phyloP scores from a whole-genome alignment of 1,140 invertebrate species.

The Eciton burchellii region DNA sequence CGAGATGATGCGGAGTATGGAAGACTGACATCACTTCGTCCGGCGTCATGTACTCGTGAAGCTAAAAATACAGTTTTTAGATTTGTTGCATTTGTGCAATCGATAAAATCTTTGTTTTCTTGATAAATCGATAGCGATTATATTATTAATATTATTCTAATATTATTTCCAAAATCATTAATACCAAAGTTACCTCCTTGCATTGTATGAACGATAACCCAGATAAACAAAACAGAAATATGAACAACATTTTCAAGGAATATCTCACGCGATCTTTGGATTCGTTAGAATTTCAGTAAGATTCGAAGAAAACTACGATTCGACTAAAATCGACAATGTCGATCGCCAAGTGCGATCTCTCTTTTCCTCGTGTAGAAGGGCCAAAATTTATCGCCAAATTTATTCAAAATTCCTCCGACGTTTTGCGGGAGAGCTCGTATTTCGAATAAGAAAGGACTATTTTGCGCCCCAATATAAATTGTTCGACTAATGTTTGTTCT shows the following conservation, averaged over 20 bases:
- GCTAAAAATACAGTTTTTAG: constrained; percentile 31
- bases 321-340: background rate
- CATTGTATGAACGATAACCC: constrained; percentile 34
- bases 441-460: constrained; percentile 27
- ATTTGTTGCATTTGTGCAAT: background rate
- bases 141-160: background rate
- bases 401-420: background rate
- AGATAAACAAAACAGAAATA: constrained; percentile 18
- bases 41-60: constrained; percentile 63
- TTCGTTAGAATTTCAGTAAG: background rate
- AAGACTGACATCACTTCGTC: constrained; percentile 59
- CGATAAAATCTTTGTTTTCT: background rate
- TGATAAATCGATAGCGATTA: background rate
- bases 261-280: background rate
- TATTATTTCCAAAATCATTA: too few relatives aligned
- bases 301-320: background rate
- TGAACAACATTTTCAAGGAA: constrained; percentile 7
- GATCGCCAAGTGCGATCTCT: constrained; percentile 2
- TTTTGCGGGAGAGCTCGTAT: constrained; percentile 2
- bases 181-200: constrained; percentile 38
- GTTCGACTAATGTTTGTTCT: constrained; percentile 28
- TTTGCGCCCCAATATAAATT: constrained; percentile 43
- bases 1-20: constrained; percentile 41
- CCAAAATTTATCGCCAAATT: too few relatives aligned
- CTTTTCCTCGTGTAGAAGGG: too few relatives aligned